Evolutionary conservation across 2,113 vertebrate genomes (phyloP).

Genomic region (Romanogobio albipinnatus): DNA sequence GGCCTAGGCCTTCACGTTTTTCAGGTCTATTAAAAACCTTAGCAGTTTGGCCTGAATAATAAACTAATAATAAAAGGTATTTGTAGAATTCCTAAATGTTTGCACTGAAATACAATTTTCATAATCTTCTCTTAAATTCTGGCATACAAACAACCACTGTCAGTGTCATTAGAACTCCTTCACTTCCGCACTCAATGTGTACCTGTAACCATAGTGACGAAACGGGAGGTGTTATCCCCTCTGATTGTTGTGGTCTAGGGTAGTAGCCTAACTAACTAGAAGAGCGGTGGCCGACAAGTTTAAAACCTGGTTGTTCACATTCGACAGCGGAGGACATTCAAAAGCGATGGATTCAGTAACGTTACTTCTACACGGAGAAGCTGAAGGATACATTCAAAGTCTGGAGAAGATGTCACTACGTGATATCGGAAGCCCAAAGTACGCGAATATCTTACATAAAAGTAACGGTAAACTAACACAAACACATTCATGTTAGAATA

Average conservation of each 20-base stretch:
- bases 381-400: slow-evolving; percentile 77
- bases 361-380: slow-evolving; percentile 76
- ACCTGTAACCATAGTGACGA: slow-evolving; percentile 46
- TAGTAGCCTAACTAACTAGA: background rate
- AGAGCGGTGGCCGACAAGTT: no score
- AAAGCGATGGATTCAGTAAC: slow-evolving; percentile 56
- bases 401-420: slow-evolving; percentile 77
- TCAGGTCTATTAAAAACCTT: background rate
- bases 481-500: background rate
- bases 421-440: slow-evolving; percentile 81
- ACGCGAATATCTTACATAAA: slow-evolving; percentile 23
- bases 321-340: background rate
- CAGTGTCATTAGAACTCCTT: background rate
- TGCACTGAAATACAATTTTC: background rate
- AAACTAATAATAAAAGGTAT: background rate
- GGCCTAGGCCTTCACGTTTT: background rate
- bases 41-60: background rate
- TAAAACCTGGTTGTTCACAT: background rate
- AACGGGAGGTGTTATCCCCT: background rate
- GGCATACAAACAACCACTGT: background rate
- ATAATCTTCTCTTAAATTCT: background rate
- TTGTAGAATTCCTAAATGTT: background rate
- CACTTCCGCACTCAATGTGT: background rate
- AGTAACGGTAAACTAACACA: background rate
- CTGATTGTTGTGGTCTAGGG: background rate